Evolutionary conservation across 92 coral and sea anemone species (phyloP).

Genomic region (Siderastrea siderea): DNA sequence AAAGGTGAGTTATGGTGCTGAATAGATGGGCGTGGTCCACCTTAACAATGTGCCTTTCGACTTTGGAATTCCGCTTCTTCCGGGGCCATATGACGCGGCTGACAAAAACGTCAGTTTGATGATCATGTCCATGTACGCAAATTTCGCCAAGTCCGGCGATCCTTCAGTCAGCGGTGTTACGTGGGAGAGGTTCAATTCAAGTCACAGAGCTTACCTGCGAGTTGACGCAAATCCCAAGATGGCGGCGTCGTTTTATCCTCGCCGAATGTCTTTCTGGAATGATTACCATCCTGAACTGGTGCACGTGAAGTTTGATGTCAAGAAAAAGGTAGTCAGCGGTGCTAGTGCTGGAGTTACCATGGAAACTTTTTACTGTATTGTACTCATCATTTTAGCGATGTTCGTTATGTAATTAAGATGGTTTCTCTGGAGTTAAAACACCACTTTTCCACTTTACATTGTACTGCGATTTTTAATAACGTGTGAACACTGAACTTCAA

Average conservation of each 20-base stretch:
- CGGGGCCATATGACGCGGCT: not conserved
- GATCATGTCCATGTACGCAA: slow-evolving; percentile 47
- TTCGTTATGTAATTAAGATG: not conserved
- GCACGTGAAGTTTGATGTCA: slow-evolving; percentile 29
- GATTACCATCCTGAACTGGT: slow-evolving; percentile 71
- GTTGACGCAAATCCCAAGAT: slow-evolving; percentile 14
- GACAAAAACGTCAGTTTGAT: slow-evolving; percentile 66
- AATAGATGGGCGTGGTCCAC: slow-evolving; percentile 48
- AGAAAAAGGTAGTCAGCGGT: not conserved
- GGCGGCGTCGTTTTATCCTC: slow-evolving; percentile 2
- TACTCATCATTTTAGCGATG: not conserved
- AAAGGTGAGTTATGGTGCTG: not conserved
- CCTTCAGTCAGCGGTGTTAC: slow-evolving; percentile 61
- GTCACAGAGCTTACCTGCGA: slow-evolving; percentile 56
- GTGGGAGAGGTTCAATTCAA: slow-evolving; percentile 73
- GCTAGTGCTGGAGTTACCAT: not conserved
- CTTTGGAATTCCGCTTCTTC: not conserved
- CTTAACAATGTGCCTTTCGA: slow-evolving; percentile 16
- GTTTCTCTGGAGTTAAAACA: too few species aligned
- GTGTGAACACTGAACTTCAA: too few species aligned
- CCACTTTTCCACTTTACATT: too few species aligned
- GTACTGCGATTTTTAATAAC: too few species aligned
- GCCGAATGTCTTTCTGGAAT: slow-evolving; percentile 75
- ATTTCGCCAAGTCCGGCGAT: slow-evolving; percentile 64
- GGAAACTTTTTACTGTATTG: not conserved